Evolutionary conservation across 2,113 vertebrate species (phyloP), one percentile per base, ranked within the genome.

Genomic region (Peucedramus taeniatus): DNA sequence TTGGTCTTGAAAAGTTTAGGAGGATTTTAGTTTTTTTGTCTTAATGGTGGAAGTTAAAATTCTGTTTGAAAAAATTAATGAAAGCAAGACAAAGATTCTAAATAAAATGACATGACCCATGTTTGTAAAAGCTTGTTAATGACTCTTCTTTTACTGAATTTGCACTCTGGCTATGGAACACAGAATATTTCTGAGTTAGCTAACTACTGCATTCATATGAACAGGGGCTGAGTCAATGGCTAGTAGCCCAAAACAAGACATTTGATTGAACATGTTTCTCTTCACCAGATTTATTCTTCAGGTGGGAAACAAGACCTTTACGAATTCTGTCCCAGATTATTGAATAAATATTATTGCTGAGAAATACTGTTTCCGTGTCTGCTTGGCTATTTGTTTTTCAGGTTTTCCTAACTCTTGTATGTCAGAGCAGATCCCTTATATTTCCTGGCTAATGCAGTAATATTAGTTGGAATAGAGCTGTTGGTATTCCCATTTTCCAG

Each of bases 241-340:
- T 30, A 39, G 40, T 7, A 84, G 31, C 20, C 31, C 40, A 57
- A n/a, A 83, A 23, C 13, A 56, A 44, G 24, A 47, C 4, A 37
- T 23, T 33, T 51, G 10, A 17, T 3, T 44, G 28, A 63, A 40
- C 4, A 11, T 0, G 0, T 1, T 9, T 31, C 45, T 69, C 23
- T 30, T 78, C 70, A 65, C 15, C 20, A 49, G 31, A 33, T 28
- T 47, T 39, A 30, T n/a, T 74, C 37, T 82, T 69, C 27, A 37
- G 7, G 19, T 44, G 17, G 8, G 5, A 71, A 54, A 57, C 3
- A 4, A 5, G n/a, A 70, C 11, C 14, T 40, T 57, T 61, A 42
- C 11, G 85, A 63, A 83, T 84, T 51, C n/a, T 79, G 11, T 40
- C 13, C 4, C 40, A 59, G 20, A 30, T 28, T 69, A 27, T 5